These are phyloP conservation scores for Pseudomyrmex concolor DNA, from an alignment of 1,140 invertebrate genomes.

Conservation along the genomic window DNA sequence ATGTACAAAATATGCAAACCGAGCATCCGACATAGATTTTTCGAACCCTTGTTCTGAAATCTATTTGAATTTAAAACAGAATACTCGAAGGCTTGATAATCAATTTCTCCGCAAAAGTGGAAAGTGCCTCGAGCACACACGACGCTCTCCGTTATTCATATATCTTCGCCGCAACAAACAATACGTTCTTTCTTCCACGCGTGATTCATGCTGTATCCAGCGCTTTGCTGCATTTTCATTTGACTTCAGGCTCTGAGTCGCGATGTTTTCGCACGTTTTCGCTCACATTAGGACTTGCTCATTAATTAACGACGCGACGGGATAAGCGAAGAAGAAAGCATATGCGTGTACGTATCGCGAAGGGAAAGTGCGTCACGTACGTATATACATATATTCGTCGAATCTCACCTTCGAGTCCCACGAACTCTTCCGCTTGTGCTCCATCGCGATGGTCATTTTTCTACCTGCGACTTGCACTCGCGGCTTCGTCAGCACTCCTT, in stretches of 20 bases:
- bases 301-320: constrained; percentile 65
- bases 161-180: background rate
- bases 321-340: constrained; percentile 57
- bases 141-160: background rate
- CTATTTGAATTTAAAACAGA: background rate
- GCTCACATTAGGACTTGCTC: constrained; percentile 45
- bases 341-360: constrained; percentile 14
- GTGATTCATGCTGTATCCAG: background rate
- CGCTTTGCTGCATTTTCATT: constrained; percentile 22
- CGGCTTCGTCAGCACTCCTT: constrained; percentile 59
- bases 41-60: background rate
- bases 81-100: background rate
- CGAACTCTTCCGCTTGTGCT: constrained; percentile 84
- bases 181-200: constrained; percentile 6
- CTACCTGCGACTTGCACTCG: constrained; percentile 22
- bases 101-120: background rate
- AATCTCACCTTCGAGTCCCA: constrained; percentile 84
- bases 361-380: constrained; percentile 69
- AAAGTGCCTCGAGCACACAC: constrained; percentile 12
- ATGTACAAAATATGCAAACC: too few species aligned
- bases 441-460: constrained; percentile 83
- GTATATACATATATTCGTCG: background rate
- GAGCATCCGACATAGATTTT: background rate
- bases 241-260: constrained; percentile 35
- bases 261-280: constrained; percentile 46